Evolutionary conservation across 1,140 invertebrate species (phyloP), one percentile per base, ranked within the genome.

Genomic region (Phocides pigmalion): DNA sequence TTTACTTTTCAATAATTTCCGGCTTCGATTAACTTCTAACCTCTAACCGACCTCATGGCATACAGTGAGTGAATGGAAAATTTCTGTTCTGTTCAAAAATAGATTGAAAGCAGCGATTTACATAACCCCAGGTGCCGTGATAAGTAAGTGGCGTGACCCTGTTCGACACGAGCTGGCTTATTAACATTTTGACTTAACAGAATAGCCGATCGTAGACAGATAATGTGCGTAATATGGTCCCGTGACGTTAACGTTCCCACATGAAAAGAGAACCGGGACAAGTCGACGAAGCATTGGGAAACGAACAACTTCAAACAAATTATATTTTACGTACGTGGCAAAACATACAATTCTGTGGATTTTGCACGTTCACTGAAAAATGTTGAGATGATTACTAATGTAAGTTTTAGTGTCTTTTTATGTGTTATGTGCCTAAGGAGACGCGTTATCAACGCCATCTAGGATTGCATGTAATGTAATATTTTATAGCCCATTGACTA

Each of bases 131-230:
- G 71, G 72, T 71, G 64, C 16, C 64, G 62, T 76, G 73, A 72
- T 66, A 68, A 69, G 62, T 72, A 61, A 70, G 66, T 77, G 71
- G 53, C 68, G 70, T 75, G 66, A 74, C 70, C 68, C 68, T 64
- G 51, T 61, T 44, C 65, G 56, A 58, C 68, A 62, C 28, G 20
- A 50, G 70, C 70, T 72, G 69, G 64, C 68, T 70, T 68, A 80
- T 84, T 84, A 84, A 77, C 76, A 72, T 82, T 82, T 82, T 70
- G 73, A 77, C 75, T 85, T 74, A n/a, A 68, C 68, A 62, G 56
- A 76, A 76, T 77, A 80, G 76, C 71, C 66, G 76, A 84, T 83
- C 68, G 54, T 51, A 74, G 62, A 73, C 72, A 81, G 78, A 87
- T 85, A 84, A 73, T 69, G 65, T 67, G 67, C 66, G 66, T 70